Evolutionary conservation across 1,140 invertebrate genomes (phyloP), one percentile per base, ranked within the genome.

Genomic region (Hydropsyche tenuis): DNA sequence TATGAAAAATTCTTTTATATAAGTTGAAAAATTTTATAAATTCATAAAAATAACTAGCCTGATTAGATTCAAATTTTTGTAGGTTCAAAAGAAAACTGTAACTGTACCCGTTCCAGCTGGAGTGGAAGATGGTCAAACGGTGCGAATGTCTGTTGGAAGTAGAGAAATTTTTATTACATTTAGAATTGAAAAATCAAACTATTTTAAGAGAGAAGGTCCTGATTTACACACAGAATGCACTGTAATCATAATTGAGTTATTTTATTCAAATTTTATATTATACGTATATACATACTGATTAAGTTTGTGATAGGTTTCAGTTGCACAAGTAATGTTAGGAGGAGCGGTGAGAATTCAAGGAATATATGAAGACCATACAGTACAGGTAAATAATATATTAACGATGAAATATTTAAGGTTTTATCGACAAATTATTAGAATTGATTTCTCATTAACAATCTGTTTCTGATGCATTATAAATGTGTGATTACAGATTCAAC

Each of bases 41-140:
- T n/a, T n/a, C n/a, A n/a, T n/a, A n/a, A n/a, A n/a, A n/a, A n/a
- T n/a, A n/a, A n/a, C n/a, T n/a, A n/a, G n/a, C n/a, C n/a, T n/a
- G n/a, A n/a, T 37, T 37, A 9, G 9, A 37, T 37, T 37, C 9
- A 9, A 37, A 37, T 70, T 70, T 74, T 77, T 79, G n/a, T 43
- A 90, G 89, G 86, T 97, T 0, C 94, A 98, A 86, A 88, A 93
- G 25, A 96, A 95, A 81, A 94, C 91, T 80, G 87, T 99, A 0
- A 94, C 91, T 1, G 93, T 99, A 0, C 95, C 96, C 11, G 96
- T 99, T n/a, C 98, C 98, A 30, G 95, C 97, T 60, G 96, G 96
- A 65, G 94, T 99, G 9, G 96, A 98, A 81, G 94, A 98, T 85
- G 96, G 96, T 0, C 97, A 99, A 83, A 98, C 96, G 2, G 90